These are phyloP conservation scores for Sigmodon hispidus DNA, from an alignment of 2,113 vertebrate genomes.

Conservation along the genomic window DNA sequence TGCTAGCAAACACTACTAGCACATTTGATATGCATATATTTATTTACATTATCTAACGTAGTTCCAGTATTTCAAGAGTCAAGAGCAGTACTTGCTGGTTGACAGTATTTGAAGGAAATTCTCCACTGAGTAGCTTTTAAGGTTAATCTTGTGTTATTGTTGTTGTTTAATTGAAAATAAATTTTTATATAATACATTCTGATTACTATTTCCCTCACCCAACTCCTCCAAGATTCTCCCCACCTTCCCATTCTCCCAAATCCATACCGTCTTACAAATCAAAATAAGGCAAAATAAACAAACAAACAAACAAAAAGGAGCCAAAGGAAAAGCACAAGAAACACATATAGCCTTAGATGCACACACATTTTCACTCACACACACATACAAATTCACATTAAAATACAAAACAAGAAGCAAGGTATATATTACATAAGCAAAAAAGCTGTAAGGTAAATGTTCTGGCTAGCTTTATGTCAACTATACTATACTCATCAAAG, in stretches of 20 bases:
- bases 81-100: background rate
- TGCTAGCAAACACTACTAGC: background rate
- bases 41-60: background rate
- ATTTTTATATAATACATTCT: background rate
- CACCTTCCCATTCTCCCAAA: background rate
- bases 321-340: background rate
- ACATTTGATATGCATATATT: background rate
- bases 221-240: background rate
- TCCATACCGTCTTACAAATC: background rate
- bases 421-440: background rate
- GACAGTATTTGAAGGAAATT: background rate
- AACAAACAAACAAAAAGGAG: background rate
- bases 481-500: background rate
- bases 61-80: background rate
- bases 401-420: background rate
- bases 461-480: background rate
- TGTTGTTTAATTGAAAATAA: background rate
- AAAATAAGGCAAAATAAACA: background rate
- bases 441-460: background rate
- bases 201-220: background rate
- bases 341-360: background rate
- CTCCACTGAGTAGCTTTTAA: background rate
- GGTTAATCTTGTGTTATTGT: background rate
- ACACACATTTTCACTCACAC: background rate
- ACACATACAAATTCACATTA: background rate